Conservation (phyloP, 2,113 vertebrate species). For the Calcarius ornatus region DNA sequence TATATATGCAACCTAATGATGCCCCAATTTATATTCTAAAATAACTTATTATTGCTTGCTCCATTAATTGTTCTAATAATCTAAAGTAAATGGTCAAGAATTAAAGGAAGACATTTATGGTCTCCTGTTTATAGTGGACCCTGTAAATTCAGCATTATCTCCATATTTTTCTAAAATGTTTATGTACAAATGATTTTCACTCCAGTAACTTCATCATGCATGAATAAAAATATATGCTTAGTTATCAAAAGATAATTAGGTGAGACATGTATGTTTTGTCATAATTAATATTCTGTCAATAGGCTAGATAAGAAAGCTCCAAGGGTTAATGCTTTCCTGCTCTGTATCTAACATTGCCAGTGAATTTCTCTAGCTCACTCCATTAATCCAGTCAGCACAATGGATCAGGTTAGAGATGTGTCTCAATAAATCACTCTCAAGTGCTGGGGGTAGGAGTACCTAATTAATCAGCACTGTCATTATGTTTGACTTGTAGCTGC, state of each 20-base stretch:
- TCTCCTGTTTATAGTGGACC: constrained; percentile 25
- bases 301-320: constrained; percentile 77
- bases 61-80: constrained; percentile 30
- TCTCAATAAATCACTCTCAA: constrained; percentile 86
- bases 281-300: constrained; percentile 84
- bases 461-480: constrained; percentile 88
- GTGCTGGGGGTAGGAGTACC: constrained; percentile 79
- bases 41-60: constrained; percentile 23
- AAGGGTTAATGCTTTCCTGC: constrained; percentile 78
- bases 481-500: constrained; percentile 86
- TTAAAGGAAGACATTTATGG: constrained; percentile 50
- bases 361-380: constrained; percentile 79
- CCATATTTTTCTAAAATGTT: constrained; percentile 67
- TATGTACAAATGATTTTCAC: constrained; percentile 62
- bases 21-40: constrained; percentile 18
- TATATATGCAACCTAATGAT: constrained; percentile 46
- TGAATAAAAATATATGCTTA: constrained; percentile 73
- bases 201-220: constrained; percentile 57
- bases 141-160: constrained; percentile 41
- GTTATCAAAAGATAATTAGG: constrained; percentile 79
- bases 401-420: constrained; percentile 81
- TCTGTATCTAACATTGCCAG: constrained; percentile 72
- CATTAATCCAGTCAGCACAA: constrained; percentile 85
- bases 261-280: constrained; percentile 75
- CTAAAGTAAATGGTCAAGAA: constrained; percentile 34